Evolutionary conservation across 2,888 invertebrate species (phyloP), one percentile per base, ranked within the genome.

Genomic region (Luperina nickerlii): DNA sequence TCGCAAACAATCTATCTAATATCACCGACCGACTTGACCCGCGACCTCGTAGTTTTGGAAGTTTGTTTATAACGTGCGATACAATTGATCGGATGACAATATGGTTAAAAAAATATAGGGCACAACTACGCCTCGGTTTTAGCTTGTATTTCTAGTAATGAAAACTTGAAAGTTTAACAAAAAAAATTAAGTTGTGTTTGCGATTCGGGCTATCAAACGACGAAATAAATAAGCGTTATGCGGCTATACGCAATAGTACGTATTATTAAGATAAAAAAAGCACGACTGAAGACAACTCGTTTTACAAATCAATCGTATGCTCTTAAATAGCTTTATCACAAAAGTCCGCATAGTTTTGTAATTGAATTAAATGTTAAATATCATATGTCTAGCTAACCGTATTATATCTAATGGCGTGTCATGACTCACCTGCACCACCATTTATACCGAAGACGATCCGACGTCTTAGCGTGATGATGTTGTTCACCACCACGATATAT

Each of bases 401-500:
- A 86, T 90, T 79, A 82, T 78, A 74, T 76, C 75, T 87, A 90
- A 91, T 90, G 88, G 79, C 78, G 32, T 88, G 91, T 90, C 92
- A 88, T 74, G 57, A 82, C 74, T 78, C 84, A 86, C 85, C 87
- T 87, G 84, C 81, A 69, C 75, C 48, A 76, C 85, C 76, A 90
- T 92, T 88, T 88, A 86, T 91, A 87, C 66, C 66, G 69, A 77
- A 85, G 73, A 85, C 77, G 74, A 74, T 65, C 65, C 65, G 66
- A 70, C 66, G 70, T 85, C 79, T 63, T 69, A 76, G 65, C 70
- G 24, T 62, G 81, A 82, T 84, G 81, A 86, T 86, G 75, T 74
- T 83, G 63, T 81, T 79, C 73, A 71, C 51, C 76, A 62, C 27
- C 60, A 69, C 42, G 18, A 57, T 18, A 68, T 20, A 32, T 60